Evolutionary conservation across 2,888 invertebrate genomes (phyloP).

Genomic region (Allolobophora icterica): DNA sequence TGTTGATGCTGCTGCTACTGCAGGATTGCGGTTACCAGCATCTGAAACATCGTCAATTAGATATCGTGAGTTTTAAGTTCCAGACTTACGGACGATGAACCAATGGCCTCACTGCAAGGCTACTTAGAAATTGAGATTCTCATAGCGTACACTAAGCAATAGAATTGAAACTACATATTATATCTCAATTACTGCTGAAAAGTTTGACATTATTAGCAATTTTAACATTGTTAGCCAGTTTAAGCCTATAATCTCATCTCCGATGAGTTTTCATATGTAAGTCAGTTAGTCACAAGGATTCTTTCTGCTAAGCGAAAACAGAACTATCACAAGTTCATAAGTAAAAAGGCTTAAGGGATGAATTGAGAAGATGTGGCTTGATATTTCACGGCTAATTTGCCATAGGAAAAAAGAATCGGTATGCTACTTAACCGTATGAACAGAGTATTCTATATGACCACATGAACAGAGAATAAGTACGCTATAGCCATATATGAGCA

Average conservation of each 20-base stretch:
- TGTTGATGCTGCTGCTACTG: background rate
- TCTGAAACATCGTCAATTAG: conserved; percentile 3
- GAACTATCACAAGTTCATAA: too few species aligned
- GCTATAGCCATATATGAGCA: too few species aligned
- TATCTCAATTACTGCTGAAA: background rate
- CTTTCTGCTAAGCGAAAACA: too few species aligned
- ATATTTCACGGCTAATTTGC: too few species aligned
- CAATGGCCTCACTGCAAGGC: background rate
- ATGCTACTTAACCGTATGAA: too few species aligned
- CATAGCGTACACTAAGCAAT: background rate
- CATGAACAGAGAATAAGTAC: too few species aligned
- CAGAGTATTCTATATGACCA: too few species aligned
- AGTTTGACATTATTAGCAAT: background rate
- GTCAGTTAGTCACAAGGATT: too few species aligned
- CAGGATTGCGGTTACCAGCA: background rate
- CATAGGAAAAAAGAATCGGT: too few species aligned
- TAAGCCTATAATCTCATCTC: background rate
- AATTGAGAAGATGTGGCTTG: too few species aligned
- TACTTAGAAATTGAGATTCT: background rate
- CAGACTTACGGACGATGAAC: too few species aligned
- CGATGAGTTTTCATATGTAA: background rate
- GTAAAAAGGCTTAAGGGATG: too few species aligned
- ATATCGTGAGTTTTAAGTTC: background rate
- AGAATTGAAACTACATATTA: background rate
- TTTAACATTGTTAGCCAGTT: background rate